These are phyloP conservation scores for Andricus quercusramuli DNA, from an alignment of 2,888 invertebrate species.

Conservation along the genomic window DNA sequence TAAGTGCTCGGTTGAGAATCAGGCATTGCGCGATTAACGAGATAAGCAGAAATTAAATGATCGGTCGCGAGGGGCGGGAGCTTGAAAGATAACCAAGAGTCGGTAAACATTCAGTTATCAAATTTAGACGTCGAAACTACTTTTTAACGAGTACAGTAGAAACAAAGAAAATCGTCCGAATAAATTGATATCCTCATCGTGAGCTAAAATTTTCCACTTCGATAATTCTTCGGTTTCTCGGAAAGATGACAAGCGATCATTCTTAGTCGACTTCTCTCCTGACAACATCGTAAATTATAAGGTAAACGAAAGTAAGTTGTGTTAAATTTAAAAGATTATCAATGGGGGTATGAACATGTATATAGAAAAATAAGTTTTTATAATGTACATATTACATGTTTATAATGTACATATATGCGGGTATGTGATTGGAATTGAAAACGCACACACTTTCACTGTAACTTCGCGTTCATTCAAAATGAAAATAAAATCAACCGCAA, in stretches of 20 bases:
- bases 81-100: neutral
- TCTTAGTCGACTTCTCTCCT: neutral
- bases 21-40: slow-evolving; percentile 23
- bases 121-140: neutral
- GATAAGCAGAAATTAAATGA: slow-evolving; percentile 27
- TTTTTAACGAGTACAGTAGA: neutral
- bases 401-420: too few relatives aligned
- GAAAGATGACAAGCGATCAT: slow-evolving; percentile 12
- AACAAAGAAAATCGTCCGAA: neutral
- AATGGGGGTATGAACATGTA: too few relatives aligned
- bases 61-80: neutral
- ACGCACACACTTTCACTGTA: too few relatives aligned
- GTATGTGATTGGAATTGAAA: too few relatives aligned
- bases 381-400: too few relatives aligned
- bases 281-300: neutral
- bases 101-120: slow-evolving; percentile 12
- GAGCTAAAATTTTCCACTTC: slow-evolving; percentile 12
- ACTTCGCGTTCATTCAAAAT: too few relatives aligned
- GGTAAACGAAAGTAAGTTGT: too few relatives aligned
- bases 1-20: neutral
- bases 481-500: too few relatives aligned
- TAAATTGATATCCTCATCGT: neutral
- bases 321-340: too few relatives aligned
- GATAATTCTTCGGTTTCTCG: neutral
- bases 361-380: too few relatives aligned